Percentiles rank a stretch among this genome's conserved stretches.
These are phyloP conservation scores for Dryocosmus kuriphilus DNA, from an alignment of 2,888 invertebrate genomes.

Conservation along the genomic window DNA sequence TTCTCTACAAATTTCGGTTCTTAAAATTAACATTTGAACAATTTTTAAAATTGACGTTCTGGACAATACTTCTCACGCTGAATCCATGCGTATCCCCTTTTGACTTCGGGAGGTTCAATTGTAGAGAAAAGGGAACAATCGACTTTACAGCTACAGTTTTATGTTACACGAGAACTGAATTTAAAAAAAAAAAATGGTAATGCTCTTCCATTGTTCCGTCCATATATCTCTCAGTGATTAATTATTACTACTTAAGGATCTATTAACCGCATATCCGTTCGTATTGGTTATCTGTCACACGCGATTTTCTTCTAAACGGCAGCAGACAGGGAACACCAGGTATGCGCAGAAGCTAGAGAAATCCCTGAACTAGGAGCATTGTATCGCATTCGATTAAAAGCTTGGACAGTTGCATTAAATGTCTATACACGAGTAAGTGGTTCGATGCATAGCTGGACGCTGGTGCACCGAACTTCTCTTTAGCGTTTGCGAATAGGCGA, in stretches of 20 bases:
- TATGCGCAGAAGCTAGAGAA: slow-evolving; percentile 5
- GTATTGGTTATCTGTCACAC: slow-evolving; percentile 27
- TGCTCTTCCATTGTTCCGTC: slow-evolving; percentile 31
- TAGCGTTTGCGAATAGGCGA: slow-evolving; percentile 45
- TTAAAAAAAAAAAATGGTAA: slow-evolving; percentile 4
- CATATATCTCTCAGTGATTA: slow-evolving; percentile 1
- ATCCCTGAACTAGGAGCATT: slow-evolving; percentile 21
- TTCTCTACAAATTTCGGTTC: too few relatives aligned
- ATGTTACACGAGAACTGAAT: background rate
- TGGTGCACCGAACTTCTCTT: slow-evolving; percentile 49
- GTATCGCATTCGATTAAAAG: slow-evolving; percentile 8
- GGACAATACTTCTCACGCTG: too few relatives aligned
- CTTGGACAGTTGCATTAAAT: slow-evolving; percentile 21
- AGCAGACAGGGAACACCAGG: slow-evolving; percentile 5
- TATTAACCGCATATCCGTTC: slow-evolving; percentile 12
- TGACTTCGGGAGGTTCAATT: too few relatives aligned
- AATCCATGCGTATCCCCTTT: too few relatives aligned
- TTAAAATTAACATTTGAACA: too few relatives aligned
- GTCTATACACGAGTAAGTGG: slow-evolving; percentile 19
- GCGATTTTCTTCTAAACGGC: slow-evolving; percentile 15
- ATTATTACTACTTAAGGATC: slow-evolving; percentile 33
- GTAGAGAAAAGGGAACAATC: too few relatives aligned
- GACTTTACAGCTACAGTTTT: background rate
- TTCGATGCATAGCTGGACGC: slow-evolving; percentile 42
- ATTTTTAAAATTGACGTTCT: too few relatives aligned